Base-by-base conservation (phyloP, 2,797 vertebrate genomes). In the Sparidentex hasta region DNA sequence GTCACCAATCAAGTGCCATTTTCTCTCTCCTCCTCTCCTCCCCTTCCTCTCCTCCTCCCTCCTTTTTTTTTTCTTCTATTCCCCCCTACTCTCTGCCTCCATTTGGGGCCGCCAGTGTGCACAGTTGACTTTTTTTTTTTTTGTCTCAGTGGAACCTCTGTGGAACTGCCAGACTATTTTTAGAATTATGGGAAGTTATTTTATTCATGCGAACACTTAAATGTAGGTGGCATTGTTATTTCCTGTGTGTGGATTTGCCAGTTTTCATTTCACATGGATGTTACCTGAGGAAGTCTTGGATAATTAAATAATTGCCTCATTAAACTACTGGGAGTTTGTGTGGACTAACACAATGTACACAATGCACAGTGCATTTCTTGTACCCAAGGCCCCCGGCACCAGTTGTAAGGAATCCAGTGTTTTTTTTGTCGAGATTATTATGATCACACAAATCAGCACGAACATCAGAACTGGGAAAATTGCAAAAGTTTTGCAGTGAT, bases 1-100 rank as follows among this genome's bases (percentile, higher is more conserved):
- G 95, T 95, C 95, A 95, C 95, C 95, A 95, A 95, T 95, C 94
- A 95, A 94, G 93, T 95, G 93, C 91, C 93, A 93, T 94, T 93
- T 89, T 84, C 75, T 84, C 86, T 80, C 80, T 69, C 67, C 81
- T 70, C 64, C 21, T 43, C 70, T 59, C 38, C 23, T 57, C 20
- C 50, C 23, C 52, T 61, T 58, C 43, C 13, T 21, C 51, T 46
- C 41, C 63, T 44, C 23, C 74, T 71, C 76, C 70, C 62, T 61
- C 46, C n/a, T n/a, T 20, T 73, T 71, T 65, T 66, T 54, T 25
- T 78, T 74, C 61, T 71, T 78, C 43, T 57, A 3, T 52, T 66
- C 57, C 54, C 78, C 73, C 41, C 73, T 84, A 25, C 71, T 74
- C 71, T 58, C 20, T 70, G 47, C 51, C 13, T 82, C 68, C 63